Conservation (phyloP, 2,113 vertebrate species). For the Atrichornis clamosus region DNA sequence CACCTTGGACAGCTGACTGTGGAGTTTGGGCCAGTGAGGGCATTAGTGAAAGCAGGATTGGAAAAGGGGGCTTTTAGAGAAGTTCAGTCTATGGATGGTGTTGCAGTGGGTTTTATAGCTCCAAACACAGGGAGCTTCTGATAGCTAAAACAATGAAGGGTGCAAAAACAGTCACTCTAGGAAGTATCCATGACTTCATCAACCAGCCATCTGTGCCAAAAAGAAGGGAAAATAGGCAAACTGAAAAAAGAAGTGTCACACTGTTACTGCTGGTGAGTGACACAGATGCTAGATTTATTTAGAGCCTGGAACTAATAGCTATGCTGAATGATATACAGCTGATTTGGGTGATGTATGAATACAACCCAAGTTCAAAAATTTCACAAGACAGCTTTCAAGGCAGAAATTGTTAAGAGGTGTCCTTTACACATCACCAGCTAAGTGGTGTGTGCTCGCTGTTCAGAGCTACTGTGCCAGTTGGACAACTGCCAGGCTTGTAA, state of each 20-base stretch:
- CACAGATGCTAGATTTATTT: not conserved
- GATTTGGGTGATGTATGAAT: not conserved
- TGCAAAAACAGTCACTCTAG: not conserved
- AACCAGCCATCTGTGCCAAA: not conserved
- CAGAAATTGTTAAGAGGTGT: slow-evolving; percentile 5
- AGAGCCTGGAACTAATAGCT: not conserved
- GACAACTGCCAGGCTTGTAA: not conserved
- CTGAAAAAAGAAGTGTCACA: not conserved
- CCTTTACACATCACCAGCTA: slow-evolving; percentile 35
- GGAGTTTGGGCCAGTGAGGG: not conserved
- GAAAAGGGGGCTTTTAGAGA: not conserved
- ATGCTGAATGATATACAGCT: not conserved
- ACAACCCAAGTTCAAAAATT: not conserved
- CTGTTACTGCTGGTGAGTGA: not conserved
- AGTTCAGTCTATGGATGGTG: not conserved
- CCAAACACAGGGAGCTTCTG: not conserved
- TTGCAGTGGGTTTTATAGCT: not conserved
- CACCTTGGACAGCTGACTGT: not conserved
- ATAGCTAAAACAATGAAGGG: not conserved
- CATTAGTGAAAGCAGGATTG: not conserved
- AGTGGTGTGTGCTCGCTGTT: slow-evolving; percentile 11
- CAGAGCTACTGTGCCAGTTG: slow-evolving; percentile 25
- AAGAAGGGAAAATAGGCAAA: not conserved
- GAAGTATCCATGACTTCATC: not conserved
- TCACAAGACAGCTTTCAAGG: not conserved